These are phyloP conservation scores for Sebastes alutus DNA, from an alignment of 2,797 vertebrate species.

Conservation along the genomic window DNA sequence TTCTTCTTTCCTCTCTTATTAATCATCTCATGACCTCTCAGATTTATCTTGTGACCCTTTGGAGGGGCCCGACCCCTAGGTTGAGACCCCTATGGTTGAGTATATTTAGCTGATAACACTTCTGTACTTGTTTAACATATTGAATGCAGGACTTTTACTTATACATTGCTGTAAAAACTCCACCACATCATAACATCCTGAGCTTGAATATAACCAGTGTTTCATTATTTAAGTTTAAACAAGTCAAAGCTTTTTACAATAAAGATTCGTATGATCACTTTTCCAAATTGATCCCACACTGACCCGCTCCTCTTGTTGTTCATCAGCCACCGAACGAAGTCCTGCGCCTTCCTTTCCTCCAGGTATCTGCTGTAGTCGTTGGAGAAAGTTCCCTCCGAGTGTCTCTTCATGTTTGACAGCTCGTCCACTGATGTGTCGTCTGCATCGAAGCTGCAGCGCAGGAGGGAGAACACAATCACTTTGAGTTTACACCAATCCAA, in stretches of 20 bases:
- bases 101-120: neutral
- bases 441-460: conserved; percentile 82
- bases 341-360: conserved; percentile 92
- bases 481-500: neutral
- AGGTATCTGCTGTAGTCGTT: conserved; percentile 98
- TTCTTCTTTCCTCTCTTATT: too few species aligned
- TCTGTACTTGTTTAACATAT: neutral
- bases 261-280: neutral
- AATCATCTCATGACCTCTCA: neutral
- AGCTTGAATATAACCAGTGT: neutral
- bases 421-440: conserved; percentile 78
- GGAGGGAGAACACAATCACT: neutral
- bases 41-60: neutral
- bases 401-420: conserved; percentile 88
- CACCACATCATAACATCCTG: too few species aligned
- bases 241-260: neutral
- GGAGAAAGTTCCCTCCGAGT: conserved; percentile 97
- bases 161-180: neutral
- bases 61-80: neutral
- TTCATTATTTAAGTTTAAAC: neutral
- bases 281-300: conserved; percentile 40
- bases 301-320: conserved; percentile 94
- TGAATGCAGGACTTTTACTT: neutral
- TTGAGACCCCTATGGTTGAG: too few species aligned
- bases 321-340: conserved; percentile 97